Evolutionary conservation across 2,888 invertebrate species (phyloP).

Genomic region (Nomada goodeniana): DNA sequence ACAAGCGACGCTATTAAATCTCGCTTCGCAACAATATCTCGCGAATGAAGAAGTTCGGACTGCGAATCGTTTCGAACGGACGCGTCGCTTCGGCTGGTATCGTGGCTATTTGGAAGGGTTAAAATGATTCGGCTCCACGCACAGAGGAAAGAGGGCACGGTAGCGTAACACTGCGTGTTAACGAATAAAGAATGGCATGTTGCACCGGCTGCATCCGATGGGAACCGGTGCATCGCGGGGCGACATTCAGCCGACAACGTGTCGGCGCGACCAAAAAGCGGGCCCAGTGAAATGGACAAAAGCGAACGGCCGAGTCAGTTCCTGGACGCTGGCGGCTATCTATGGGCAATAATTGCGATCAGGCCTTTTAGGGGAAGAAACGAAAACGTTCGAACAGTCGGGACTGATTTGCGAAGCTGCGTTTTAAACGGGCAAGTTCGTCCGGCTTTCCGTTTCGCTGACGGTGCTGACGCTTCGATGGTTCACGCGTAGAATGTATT

Average conservation of each 20-base stretch:
- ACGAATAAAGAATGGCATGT: conserved; percentile 69
- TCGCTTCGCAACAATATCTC: conserved; percentile 1
- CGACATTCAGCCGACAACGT: conserved; percentile 60
- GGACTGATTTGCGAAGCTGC: neutral
- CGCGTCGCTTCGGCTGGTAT: neutral
- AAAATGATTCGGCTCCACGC: conserved; percentile 44
- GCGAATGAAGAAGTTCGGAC: conserved; percentile 4
- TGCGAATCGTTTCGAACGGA: conserved; percentile 4
- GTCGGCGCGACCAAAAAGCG: conserved; percentile 34
- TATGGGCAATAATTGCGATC: conserved; percentile 47
- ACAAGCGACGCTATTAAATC: conserved; percentile 11
- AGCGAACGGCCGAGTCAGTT: conserved; percentile 43
- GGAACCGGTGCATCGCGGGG: conserved; percentile 54
- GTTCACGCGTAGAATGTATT: too few species aligned
- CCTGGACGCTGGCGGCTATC: conserved; percentile 7
- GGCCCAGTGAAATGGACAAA: conserved; percentile 39
- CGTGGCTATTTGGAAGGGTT: neutral
- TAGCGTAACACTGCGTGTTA: conserved; percentile 60
- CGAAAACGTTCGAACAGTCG: conserved; percentile 6
- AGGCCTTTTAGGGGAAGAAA: conserved; percentile 17
- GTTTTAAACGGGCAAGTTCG: neutral
- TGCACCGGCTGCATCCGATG: conserved; percentile 67
- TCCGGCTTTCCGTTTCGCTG: too few species aligned
- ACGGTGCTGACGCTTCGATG: too few species aligned
- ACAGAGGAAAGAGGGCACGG: neutral